Evolutionary conservation across 2,113 vertebrate species (phyloP), one percentile per base, ranked within the genome.

Genomic region (Cercocebus atys): DNA sequence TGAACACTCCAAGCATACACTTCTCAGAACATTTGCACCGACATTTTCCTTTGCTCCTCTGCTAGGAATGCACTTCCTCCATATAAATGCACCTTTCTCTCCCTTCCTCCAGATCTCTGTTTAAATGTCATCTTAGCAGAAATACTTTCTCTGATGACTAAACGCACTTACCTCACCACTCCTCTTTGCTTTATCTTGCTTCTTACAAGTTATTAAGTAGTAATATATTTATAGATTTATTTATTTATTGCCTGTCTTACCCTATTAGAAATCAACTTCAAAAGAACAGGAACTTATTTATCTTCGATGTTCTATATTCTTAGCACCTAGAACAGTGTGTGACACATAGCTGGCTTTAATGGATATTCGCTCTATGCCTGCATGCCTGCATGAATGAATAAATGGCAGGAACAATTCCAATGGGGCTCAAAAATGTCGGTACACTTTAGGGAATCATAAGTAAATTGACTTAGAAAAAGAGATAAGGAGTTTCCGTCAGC

Each of bases 41-140:
- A 6, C 35, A 89, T 76, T 72, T 57, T 32, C 27, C 47, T 45
- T 35, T 61, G 6, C 40, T 27, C 32, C 45, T 75, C 68, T n/a
- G n/a, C 20, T 35, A 20, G 38, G 40, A 43, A 86, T 14, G n/a
- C 43, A 4, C 6, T 13, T 38, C 55, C 86, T 78, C 22, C 7
- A 5, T 4, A 1, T 20, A 6, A 7, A 12, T 3, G 0, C 10
- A 3, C 47, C 20, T 38, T 32, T 25, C 23, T 12, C 32, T 43
- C 20, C 0, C 30, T 6, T 75, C 88, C 45, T 55, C 43, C 23
- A 32, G 83, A 40, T 40, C 22, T 55, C 18, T 83, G 16, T 47
- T 85, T n/a, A 27, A 40, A 2, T 84, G 23, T 70, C 38, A 25
- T 76, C 50, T 90, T 32, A 8, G 47, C 79, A 38, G 61, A 90